A percentile compares a stretch with the other conserved stretches of the same genome.
Conservation (phyloP, 2,888 invertebrate genomes). For the Drosophila heteroneura region DNA sequence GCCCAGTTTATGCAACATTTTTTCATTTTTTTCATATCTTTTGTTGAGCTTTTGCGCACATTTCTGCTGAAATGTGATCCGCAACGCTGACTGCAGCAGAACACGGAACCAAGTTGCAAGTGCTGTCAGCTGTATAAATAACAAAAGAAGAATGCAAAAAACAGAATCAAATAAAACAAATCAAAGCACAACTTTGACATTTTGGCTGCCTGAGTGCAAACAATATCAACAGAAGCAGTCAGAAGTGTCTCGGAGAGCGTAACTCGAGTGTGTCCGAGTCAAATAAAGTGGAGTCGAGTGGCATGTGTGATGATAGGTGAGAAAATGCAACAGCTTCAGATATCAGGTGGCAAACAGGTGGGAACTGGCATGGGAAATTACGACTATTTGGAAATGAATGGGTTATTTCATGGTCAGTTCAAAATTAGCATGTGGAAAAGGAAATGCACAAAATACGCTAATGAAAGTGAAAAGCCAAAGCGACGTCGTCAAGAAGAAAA, state of each 20-base stretch:
- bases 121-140: constrained; percentile 45
- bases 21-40: constrained; percentile 4
- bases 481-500: constrained; percentile 51
- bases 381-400: constrained; percentile 30
- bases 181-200: constrained; percentile 35
- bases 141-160: constrained; percentile 1
- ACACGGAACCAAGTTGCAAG: constrained; percentile 43
- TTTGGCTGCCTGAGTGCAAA: constrained; percentile 57
- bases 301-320: constrained; percentile 14
- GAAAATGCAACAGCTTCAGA: constrained; percentile 29
- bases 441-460: constrained; percentile 56
- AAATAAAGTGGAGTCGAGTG: constrained; percentile 22
- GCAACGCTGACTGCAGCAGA: constrained; percentile 28
- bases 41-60: constrained; percentile 8
- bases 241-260: constrained; percentile 11
- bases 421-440: constrained; percentile 41
- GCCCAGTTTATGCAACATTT: constrained; percentile 16
- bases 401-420: constrained; percentile 47
- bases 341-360: constrained; percentile 32
- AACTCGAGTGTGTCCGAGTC: constrained; percentile 20
- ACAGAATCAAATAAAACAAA: not conserved
- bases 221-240: constrained; percentile 36
- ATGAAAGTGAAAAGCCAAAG: constrained; percentile 65
- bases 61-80: constrained; percentile 26
- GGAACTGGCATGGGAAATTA: constrained; percentile 24